Conservation (phyloP, 2,113 vertebrate genomes). For the Urocynchramus pylzowi region DNA sequence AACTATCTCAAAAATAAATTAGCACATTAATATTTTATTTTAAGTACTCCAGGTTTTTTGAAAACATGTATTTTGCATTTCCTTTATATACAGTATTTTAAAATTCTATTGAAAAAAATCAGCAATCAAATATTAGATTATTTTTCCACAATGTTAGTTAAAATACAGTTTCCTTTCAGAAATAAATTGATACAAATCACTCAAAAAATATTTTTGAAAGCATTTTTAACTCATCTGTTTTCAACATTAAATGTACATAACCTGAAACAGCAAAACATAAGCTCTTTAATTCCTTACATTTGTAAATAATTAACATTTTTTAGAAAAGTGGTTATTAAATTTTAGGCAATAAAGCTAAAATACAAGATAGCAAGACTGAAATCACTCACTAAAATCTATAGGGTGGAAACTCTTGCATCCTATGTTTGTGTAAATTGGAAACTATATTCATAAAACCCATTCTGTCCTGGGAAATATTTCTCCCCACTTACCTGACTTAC, state of each 20-base stretch:
- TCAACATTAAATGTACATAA: neutral
- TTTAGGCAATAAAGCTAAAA: neutral
- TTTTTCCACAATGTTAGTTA: neutral
- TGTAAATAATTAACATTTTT: neutral
- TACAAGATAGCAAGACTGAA: neutral
- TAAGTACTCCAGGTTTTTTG: neutral
- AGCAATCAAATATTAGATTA: neutral
- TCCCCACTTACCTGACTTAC: neutral
- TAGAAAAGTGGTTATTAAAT: neutral
- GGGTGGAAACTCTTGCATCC: neutral
- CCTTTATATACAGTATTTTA: neutral
- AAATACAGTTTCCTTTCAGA: neutral
- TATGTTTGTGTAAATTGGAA: neutral
- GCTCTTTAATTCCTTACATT: neutral
- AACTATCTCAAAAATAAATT: neutral
- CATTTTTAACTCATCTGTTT: neutral
- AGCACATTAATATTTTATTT: neutral
- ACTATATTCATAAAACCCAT: neutral
- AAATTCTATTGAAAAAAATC: neutral
- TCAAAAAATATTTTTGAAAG: neutral
- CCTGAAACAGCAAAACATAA: neutral
- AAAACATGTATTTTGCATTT: neutral
- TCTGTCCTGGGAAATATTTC: neutral
- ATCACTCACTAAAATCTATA: neutral
- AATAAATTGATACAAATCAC: neutral